Evolutionary conservation across 2,888 invertebrate species (phyloP).

Genomic region (Autographa gamma): DNA sequence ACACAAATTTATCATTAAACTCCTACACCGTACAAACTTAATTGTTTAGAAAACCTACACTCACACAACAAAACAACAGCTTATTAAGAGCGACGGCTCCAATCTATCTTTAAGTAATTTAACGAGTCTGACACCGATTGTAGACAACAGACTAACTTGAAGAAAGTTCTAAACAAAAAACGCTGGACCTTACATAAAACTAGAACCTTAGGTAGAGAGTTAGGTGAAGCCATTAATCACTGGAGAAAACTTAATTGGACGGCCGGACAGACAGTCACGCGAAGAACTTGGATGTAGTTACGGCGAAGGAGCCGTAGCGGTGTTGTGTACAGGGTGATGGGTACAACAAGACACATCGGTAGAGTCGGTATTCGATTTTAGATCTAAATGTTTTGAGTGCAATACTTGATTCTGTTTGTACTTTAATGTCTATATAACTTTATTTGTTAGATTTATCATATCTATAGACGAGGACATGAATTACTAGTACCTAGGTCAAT

Average conservation of each 20-base stretch:
- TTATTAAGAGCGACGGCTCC: conserved; percentile 29
- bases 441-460: too few species aligned
- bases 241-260: conserved; percentile 82
- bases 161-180: conserved; percentile 47
- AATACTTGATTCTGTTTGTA: too few species aligned
- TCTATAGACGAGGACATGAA: too few species aligned
- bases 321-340: conserved; percentile 11
- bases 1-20: background rate
- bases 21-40: background rate
- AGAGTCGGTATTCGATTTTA: too few species aligned
- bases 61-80: conserved; percentile 22
- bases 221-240: conserved; percentile 77
- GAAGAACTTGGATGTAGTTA: conserved; percentile 61
- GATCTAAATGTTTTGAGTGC: too few species aligned
- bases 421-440: too few species aligned
- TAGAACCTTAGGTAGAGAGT: conserved; percentile 51
- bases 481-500: too few species aligned
- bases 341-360: too few species aligned
- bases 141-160: conserved; percentile 33
- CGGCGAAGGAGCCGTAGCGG: conserved; percentile 28
- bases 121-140: conserved; percentile 43
- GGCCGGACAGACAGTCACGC: conserved; percentile 74
- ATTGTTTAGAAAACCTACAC: conserved; percentile 8
- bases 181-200: conserved; percentile 39
- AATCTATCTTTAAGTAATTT: conserved; percentile 51